phyloP scores from a whole-genome alignment of 2,888 invertebrate species.

The Latrodectus hesperus region DNA sequence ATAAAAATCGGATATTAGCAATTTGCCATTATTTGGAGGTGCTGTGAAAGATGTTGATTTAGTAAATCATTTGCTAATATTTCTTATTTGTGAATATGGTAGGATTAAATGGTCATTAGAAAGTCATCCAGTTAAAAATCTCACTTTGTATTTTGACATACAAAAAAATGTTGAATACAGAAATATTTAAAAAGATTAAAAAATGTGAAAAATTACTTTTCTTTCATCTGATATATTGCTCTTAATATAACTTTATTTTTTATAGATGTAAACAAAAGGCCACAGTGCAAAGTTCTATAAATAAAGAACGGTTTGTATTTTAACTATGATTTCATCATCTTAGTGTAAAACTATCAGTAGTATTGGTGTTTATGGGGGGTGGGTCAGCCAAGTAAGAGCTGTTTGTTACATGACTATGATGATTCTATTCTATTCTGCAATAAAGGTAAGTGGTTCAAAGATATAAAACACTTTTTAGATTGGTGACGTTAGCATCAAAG shows the following conservation, averaged over 20 bases:
- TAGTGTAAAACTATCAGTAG: background rate
- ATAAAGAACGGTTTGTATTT: background rate
- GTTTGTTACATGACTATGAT: background rate
- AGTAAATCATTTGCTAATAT: background rate
- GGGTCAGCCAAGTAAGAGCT: background rate
- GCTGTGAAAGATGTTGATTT: background rate
- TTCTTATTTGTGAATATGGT: background rate
- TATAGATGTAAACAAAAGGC: conserved; percentile 11
- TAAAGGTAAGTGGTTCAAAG: conserved; percentile 12
- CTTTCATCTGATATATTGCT: conserved; percentile 4
- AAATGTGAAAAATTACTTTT: background rate
- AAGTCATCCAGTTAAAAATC: conserved; percentile 14
- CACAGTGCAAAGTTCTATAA: conserved; percentile 6
- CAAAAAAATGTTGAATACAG: conserved; percentile 16
- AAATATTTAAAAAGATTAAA: conserved; percentile 20
- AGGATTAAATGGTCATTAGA: conserved; percentile 7
- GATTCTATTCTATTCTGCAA: background rate
- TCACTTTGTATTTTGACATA: conserved; percentile 13
- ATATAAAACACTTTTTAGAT: background rate
- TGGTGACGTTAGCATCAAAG: conserved; percentile 14
- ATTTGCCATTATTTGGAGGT: background rate
- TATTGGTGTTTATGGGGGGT: conserved; percentile 5
- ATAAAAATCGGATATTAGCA: background rate
- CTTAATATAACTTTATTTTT: conserved; percentile 11
- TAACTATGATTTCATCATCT: background rate